phyloP scores from a whole-genome alignment of 2,113 vertebrate species.

The Dryoscopus gambensis region DNA sequence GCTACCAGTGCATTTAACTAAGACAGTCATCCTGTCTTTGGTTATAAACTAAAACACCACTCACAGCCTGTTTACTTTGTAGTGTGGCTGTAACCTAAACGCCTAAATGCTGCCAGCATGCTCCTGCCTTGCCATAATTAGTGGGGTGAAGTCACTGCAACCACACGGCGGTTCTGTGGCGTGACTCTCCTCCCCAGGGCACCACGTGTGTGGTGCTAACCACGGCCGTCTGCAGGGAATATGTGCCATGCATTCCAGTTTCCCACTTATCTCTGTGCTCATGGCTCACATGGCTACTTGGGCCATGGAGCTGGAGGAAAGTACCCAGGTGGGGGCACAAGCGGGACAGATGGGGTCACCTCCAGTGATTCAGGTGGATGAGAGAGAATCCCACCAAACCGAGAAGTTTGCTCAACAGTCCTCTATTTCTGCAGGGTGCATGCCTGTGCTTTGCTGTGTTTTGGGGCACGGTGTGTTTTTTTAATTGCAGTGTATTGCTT shows the following conservation, averaged over 20 bases:
- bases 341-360: not conserved
- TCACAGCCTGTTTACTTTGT: not conserved
- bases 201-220: not conserved
- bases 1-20: not conserved
- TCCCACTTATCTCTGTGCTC: not conserved
- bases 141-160: not conserved
- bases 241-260: not conserved
- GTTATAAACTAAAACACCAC: not conserved
- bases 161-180: fast-evolving
- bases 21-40: not conserved
- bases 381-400: fast-evolving
- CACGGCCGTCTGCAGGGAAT: not conserved
- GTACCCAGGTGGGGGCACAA: no score
- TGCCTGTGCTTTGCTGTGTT: not conserved
- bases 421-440: not conserved
- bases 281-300: not conserved
- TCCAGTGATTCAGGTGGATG: not conserved
- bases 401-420: not conserved
- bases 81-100: conserved; percentile 11
- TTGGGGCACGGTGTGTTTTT: not conserved
- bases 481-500: not conserved
- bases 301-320: not conserved
- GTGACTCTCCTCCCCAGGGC: not conserved
- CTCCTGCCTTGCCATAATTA: not conserved
- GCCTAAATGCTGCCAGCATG: not conserved